phyloP scores from a whole-genome alignment of 64 coral and sea anemone species.

The Montipora foliosa region DNA sequence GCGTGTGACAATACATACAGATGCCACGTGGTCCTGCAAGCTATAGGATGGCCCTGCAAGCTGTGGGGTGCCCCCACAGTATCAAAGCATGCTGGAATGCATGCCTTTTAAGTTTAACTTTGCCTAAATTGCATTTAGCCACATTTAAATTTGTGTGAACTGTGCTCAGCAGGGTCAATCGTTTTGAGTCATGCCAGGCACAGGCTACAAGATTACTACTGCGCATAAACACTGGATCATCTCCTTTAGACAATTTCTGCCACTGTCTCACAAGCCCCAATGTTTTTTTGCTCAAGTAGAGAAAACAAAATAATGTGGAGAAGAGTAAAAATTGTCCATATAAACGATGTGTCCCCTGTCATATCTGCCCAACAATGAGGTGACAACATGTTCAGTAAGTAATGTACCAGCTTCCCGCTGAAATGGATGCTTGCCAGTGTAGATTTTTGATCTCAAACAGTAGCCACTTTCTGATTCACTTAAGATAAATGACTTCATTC shows the following conservation, averaged over 20 bases:
- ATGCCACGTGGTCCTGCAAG: no score
- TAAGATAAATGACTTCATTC: conserved; percentile 74
- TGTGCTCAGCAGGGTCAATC: conserved; percentile 58
- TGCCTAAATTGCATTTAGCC: no score
- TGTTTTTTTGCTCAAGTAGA: conserved; percentile 61
- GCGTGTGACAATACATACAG: no score
- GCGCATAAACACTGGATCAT: conserved; percentile 62
- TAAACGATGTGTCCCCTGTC: conserved; percentile 80
- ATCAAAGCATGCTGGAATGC: no score
- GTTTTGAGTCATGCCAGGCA: conserved; percentile 78
- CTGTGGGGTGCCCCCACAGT: no score
- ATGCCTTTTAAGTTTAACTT: no score
- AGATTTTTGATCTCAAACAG: conserved; percentile 60
- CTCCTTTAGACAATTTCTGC: conserved; percentile 57
- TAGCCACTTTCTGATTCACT: conserved; percentile 81
- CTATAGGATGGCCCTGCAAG: no score
- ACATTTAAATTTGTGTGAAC: conserved; percentile 68
- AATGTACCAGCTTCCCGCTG: conserved; percentile 12
- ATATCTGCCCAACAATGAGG: conserved; percentile 55
- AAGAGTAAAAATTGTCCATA: conserved; percentile 78
- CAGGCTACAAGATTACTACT: conserved; percentile 72
- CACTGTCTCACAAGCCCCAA: conserved; percentile 62
- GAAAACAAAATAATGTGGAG: conserved; percentile 47
- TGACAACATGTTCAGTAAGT: conserved; percentile 58
- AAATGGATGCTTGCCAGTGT: conserved; percentile 67